These are phyloP conservation scores for Napeogenes sylphis DNA, from an alignment of 2,888 invertebrate species.

Conservation along the genomic window DNA sequence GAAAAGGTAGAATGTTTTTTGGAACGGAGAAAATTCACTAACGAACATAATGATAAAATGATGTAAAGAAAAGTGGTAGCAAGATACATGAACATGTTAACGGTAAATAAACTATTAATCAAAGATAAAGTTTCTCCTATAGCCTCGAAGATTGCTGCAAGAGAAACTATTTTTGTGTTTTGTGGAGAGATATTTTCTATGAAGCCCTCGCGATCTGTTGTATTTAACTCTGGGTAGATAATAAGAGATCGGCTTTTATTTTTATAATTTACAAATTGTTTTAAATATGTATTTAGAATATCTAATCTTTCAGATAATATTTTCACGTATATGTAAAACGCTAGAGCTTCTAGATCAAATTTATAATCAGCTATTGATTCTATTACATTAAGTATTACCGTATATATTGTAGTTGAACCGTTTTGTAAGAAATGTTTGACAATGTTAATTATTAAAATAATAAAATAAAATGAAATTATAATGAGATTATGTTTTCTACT, in stretches of 20 bases:
- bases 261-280: not conserved
- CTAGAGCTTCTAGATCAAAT: not conserved
- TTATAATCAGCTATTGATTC: not conserved
- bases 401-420: not conserved
- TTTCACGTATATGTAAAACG: not conserved
- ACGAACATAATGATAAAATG: conserved; percentile 49
- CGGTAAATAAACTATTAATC: not conserved
- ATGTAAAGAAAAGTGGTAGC: conserved; percentile 46
- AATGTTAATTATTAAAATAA: not conserved
- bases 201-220: not conserved
- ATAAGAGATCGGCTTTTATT: not conserved
- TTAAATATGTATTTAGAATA: not conserved
- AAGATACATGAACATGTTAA: conserved; percentile 19
- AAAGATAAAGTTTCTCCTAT: not conserved
- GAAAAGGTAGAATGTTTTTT: conserved; percentile 35
- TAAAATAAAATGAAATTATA: conserved; percentile 8
- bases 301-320: conserved; percentile 5
- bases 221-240: not conserved
- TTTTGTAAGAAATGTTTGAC: not conserved
- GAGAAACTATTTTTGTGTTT: not conserved
- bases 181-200: not conserved
- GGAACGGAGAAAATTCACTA: conserved; percentile 43
- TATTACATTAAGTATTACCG: not conserved
- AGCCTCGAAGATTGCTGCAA: not conserved
- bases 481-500: conserved; percentile 1